These are phyloP conservation scores for Heterotilapia buettikoferi DNA, from an alignment of 2,113 vertebrate genomes.

Conservation along the genomic window DNA sequence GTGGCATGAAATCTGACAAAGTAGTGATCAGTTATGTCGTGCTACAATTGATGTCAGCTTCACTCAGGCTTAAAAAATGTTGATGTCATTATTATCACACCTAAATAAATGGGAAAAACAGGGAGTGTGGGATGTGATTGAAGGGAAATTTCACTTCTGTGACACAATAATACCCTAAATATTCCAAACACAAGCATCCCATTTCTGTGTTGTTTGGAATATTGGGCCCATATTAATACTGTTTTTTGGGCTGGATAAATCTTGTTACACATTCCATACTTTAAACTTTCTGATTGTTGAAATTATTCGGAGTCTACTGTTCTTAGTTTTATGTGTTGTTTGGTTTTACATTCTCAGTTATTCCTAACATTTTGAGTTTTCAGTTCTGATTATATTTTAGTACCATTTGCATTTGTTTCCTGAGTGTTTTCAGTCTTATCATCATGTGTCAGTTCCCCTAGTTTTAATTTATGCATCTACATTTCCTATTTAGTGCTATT, in stretches of 20 bases:
- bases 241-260: not conserved
- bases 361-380: not conserved
- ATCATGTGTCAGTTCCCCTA: not conserved
- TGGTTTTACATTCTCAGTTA: not conserved
- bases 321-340: not conserved
- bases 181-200: not conserved
- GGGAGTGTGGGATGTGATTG: not conserved
- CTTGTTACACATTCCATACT: not conserved
- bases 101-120: not conserved
- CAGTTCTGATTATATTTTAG: not conserved
- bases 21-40: not conserved
- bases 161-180: not conserved
- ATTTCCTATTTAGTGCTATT: not conserved
- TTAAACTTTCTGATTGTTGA: not conserved
- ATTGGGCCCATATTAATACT: not conserved
- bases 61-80: not conserved
- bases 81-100: not conserved
- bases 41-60: not conserved
- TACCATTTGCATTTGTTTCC: not conserved
- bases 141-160: not conserved
- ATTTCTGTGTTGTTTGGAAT: not conserved
- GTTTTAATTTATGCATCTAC: not conserved
- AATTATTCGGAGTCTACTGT: accelerated
- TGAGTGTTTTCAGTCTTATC: not conserved
- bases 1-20: not conserved